A percentile compares a stretch with the other conserved stretches of the same genome.
phyloP scores from a whole-genome alignment of 2,888 invertebrate species.

The Caradrina clavipalpis region DNA sequence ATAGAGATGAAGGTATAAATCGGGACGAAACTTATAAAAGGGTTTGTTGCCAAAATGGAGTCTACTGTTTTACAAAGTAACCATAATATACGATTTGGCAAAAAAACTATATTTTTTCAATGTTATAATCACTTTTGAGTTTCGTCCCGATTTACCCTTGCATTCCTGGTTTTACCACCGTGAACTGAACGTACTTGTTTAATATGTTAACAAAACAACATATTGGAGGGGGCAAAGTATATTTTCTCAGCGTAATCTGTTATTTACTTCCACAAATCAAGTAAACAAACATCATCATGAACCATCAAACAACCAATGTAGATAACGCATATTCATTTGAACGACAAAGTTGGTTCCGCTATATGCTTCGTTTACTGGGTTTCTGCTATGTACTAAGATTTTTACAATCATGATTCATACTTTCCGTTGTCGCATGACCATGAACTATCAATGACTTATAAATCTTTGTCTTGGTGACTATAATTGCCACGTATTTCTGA shows the following conservation, averaged over 20 bases:
- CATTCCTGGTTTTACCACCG: background rate
- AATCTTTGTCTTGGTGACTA: constrained; percentile 25
- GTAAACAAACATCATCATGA: constrained; percentile 8
- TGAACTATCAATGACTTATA: constrained; percentile 36
- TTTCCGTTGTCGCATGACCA: constrained; percentile 30
- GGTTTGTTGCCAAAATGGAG: no score
- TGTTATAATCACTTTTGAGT: no score
- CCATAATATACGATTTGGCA: no score
- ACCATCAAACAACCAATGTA: background rate
- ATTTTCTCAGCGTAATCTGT: background rate
- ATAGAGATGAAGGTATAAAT: no score
- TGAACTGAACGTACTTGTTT: background rate
- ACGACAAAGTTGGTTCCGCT: background rate
- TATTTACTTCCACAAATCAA: constrained; percentile 20
- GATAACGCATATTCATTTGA: constrained; percentile 16
- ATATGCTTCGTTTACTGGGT: constrained; percentile 5
- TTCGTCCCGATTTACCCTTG: no score
- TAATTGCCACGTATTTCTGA: constrained; percentile 15
- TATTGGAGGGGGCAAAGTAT: background rate
- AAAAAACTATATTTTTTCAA: no score
- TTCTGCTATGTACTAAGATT: constrained; percentile 9
- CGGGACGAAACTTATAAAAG: no score
- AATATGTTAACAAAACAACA: constrained; percentile 1
- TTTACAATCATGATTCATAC: constrained; percentile 38
- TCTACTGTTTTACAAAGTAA: no score